Evolutionary conservation across 2,888 invertebrate genomes (phyloP).

Genomic region (Spodoptera picta): DNA sequence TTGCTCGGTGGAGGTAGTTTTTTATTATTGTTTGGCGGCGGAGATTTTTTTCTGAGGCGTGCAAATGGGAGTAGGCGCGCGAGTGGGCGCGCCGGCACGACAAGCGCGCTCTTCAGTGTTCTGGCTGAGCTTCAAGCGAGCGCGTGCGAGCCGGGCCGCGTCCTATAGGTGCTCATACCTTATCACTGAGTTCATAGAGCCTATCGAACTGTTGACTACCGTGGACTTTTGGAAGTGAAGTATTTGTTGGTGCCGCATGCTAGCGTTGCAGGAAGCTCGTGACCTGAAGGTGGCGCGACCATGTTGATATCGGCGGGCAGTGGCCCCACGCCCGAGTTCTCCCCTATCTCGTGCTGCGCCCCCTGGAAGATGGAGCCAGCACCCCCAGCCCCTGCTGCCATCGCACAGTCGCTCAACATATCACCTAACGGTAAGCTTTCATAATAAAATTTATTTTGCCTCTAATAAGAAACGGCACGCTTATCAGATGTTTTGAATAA

Average conservation of each 20-base stretch:
- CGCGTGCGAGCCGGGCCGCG: slow-evolving; percentile 82
- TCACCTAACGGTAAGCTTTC: slow-evolving; percentile 87
- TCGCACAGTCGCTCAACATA: slow-evolving; percentile 87
- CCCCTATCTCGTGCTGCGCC: slow-evolving; percentile 89
- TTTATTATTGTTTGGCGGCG: slow-evolving; percentile 85
- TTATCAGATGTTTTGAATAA: too few relatives aligned
- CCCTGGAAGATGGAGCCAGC: slow-evolving; percentile 91
- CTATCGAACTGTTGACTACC: slow-evolving; percentile 55
- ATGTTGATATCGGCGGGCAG: slow-evolving; percentile 91
- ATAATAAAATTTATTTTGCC: neutral
- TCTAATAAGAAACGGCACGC: too few relatives aligned
- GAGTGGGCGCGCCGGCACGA: slow-evolving; percentile 86
- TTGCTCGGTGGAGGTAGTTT: slow-evolving; percentile 81
- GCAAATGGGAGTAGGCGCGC: slow-evolving; percentile 88
- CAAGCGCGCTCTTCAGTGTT: slow-evolving; percentile 89
- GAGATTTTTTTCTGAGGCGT: slow-evolving; percentile 87
- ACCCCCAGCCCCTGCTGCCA: slow-evolving; percentile 86
- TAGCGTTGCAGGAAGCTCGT: slow-evolving; percentile 69
- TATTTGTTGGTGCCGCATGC: slow-evolving; percentile 75
- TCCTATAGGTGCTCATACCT: slow-evolving; percentile 66
- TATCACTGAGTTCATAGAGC: slow-evolving; percentile 56
- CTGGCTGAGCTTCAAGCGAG: slow-evolving; percentile 87
- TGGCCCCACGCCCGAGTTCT: slow-evolving; percentile 88
- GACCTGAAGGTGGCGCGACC: slow-evolving; percentile 78
- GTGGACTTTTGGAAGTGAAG: slow-evolving; percentile 75